Percentiles rank a stretch among this genome's conserved stretches.
phyloP scores from a whole-genome alignment of 1,140 invertebrate species.

The Mercenaria mercenaria region DNA sequence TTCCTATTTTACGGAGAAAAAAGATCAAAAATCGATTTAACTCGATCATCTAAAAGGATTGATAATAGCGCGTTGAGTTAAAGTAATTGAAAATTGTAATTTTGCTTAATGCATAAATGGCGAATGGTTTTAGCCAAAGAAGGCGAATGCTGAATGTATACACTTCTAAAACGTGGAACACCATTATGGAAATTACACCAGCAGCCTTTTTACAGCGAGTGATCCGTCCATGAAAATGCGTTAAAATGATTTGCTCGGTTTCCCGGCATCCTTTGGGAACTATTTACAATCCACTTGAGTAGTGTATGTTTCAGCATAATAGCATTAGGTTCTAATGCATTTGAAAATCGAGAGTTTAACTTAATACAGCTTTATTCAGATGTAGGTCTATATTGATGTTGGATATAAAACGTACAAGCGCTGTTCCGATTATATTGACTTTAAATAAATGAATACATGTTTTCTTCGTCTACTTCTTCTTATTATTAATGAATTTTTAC shows the following conservation, averaged over 20 bases:
- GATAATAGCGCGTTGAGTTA: conserved; percentile 68
- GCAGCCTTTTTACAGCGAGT: conserved; percentile 2
- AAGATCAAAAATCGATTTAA: conserved; percentile 72
- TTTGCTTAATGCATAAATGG: conserved; percentile 69
- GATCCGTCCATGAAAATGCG: conserved; percentile 25
- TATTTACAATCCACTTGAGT: conserved; percentile 1
- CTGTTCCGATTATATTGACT: too few species aligned
- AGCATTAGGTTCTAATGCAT: background rate
- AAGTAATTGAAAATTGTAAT: conserved; percentile 72
- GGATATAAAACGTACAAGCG: too few species aligned
- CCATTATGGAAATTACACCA: conserved; percentile 65
- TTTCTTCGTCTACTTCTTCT: too few species aligned
- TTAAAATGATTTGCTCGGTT: conserved; percentile 26
- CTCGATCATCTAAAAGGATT: conserved; percentile 68
- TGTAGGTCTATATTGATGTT: too few species aligned
- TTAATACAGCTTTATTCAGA: too few species aligned
- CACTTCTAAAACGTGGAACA: background rate
- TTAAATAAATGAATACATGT: too few species aligned
- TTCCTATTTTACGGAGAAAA: conserved; percentile 67
- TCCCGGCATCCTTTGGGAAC: background rate
- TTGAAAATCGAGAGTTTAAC: background rate
- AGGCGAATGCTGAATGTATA: conserved; percentile 6
- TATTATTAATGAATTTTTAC: too few species aligned
- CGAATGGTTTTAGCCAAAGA: conserved; percentile 26
- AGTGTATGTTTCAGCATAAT: background rate